Conservation (phyloP, 2,113 vertebrate species). For the Ginglymostoma cirratum region DNA sequence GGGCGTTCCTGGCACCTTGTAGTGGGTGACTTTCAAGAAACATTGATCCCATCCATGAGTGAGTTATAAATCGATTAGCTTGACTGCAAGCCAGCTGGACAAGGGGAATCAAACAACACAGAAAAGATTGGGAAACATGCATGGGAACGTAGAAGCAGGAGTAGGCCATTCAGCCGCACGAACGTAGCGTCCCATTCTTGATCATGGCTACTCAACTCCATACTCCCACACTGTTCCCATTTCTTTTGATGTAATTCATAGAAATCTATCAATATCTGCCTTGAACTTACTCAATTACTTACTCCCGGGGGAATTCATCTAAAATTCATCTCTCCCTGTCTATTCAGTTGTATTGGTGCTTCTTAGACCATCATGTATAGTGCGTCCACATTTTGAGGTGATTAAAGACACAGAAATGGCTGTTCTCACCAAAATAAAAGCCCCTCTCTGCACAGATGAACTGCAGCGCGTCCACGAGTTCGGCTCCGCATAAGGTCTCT, state of each 20-base stretch:
- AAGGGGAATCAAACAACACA: background rate
- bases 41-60: background rate
- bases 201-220: too few relatives aligned
- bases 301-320: too few relatives aligned
- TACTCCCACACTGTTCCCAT: too few relatives aligned
- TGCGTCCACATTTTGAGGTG: background rate
- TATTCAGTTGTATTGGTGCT: too few relatives aligned
- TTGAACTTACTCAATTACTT: too few relatives aligned
- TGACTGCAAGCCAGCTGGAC: background rate
- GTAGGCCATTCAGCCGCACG: too few relatives aligned
- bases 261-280: too few relatives aligned
- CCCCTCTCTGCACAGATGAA: background rate
- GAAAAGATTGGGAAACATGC: background rate
- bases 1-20: background rate
- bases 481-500: background rate
- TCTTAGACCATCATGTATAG: background rate
- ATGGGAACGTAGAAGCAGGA: too few relatives aligned
- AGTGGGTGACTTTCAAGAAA: background rate
- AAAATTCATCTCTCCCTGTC: too few relatives aligned
- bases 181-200: too few relatives aligned
- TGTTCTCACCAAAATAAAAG: slow-evolving; percentile 12
- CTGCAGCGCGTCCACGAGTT: background rate
- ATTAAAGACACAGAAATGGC: background rate
- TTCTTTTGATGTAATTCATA: too few relatives aligned
- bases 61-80: background rate